Conservation (phyloP, 2,113 vertebrate species). For the Agapornis roseicollis region DNA sequence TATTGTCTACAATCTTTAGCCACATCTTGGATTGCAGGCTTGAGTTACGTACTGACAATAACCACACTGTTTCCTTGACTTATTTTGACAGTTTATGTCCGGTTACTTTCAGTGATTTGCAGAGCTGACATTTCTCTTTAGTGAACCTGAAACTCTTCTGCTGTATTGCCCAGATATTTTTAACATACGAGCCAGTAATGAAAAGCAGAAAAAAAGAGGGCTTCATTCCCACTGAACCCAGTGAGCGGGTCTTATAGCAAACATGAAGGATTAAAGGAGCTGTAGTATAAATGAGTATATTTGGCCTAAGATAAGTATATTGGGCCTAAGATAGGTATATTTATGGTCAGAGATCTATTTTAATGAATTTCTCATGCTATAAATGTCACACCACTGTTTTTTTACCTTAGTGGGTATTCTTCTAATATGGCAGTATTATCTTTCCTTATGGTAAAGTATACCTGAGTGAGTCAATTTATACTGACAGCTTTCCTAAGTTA, state of each 20-base stretch:
- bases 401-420: neutral
- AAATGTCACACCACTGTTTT: neutral
- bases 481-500: conserved; percentile 55
- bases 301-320: neutral
- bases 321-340: neutral
- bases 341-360: neutral
- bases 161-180: conserved; percentile 43
- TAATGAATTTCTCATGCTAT: neutral
- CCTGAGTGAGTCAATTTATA: conserved; percentile 32
- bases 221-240: neutral
- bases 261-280: neutral
- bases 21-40: neutral
- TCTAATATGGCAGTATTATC: neutral
- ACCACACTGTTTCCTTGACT: conserved; percentile 2
- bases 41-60: neutral
- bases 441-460: neutral
- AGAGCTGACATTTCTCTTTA: conserved; percentile 55
- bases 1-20: neutral
- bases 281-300: neutral
- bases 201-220: neutral
- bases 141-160: conserved; percentile 57
- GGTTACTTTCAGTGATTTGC: conserved; percentile 45
- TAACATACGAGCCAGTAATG: neutral
- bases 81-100: conserved; percentile 44
- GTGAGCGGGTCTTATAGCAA: neutral